Evolutionary conservation across 2,797 vertebrate species (phyloP).

Genomic region (Rhinogobio ventralis): DNA sequence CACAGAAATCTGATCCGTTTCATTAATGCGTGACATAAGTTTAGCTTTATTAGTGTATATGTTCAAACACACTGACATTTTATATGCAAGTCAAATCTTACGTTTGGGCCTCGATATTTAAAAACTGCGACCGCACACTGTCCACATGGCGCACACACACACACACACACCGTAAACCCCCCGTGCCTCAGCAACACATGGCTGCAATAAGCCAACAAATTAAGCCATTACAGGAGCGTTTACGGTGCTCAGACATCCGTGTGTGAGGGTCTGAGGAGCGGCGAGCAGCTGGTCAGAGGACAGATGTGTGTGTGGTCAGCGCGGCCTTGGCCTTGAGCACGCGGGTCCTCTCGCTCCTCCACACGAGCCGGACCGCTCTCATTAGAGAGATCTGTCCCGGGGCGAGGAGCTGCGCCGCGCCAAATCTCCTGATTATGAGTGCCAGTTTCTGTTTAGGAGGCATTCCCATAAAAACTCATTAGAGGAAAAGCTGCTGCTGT

Average conservation of each 20-base stretch:
- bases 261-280: slow-evolving; percentile 79
- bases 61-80: neutral
- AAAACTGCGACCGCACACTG: slow-evolving; percentile 81
- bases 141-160: slow-evolving; percentile 71
- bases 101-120: slow-evolving; percentile 61
- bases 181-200: slow-evolving; percentile 73
- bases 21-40: too few species aligned
- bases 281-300: slow-evolving; percentile 74
- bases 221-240: slow-evolving; percentile 79
- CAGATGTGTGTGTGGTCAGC: slow-evolving; percentile 44
- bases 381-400: slow-evolving; percentile 59
- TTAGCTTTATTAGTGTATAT: neutral
- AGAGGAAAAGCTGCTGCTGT: slow-evolving; percentile 65
- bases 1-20: neutral
- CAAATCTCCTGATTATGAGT: slow-evolving; percentile 72
- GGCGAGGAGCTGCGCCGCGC: slow-evolving; percentile 69
- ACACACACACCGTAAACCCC: slow-evolving; percentile 74
- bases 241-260: slow-evolving; percentile 83
- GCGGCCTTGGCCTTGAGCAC: slow-evolving; percentile 13
- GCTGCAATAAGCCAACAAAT: slow-evolving; percentile 83
- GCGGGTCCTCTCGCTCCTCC: slow-evolving; percentile 33
- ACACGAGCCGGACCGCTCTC: slow-evolving; percentile 55
- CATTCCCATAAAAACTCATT: slow-evolving; percentile 81
- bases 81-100: neutral
- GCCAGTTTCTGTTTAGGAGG: slow-evolving; percentile 75